These are phyloP conservation scores for Stratiomys singularior DNA, from an alignment of 2,888 invertebrate genomes.

Conservation along the genomic window DNA sequence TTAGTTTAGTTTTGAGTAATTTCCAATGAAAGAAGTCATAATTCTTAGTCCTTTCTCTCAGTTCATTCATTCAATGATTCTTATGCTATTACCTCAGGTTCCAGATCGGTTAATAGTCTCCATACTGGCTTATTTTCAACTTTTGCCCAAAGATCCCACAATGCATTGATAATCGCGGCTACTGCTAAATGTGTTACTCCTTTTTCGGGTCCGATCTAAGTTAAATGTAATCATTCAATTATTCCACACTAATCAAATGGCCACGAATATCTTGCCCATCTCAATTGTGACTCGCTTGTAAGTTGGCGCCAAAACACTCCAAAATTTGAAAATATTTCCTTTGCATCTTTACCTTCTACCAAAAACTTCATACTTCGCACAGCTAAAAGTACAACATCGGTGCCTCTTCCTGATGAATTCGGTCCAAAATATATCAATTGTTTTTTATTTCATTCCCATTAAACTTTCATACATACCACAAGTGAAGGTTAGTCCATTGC, in stretches of 20 bases:
- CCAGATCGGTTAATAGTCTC: slow-evolving; percentile 84
- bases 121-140: slow-evolving; percentile 86
- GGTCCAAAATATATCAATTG: no score
- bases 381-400: slow-evolving; percentile 84
- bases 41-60: no score
- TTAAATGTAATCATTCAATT: slow-evolving; percentile 19
- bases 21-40: no score
- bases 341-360: slow-evolving; percentile 75
- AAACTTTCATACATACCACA: slow-evolving; percentile 64
- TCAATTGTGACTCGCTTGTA: slow-evolving; percentile 87
- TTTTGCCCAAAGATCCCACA: slow-evolving; percentile 94
- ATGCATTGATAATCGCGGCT: slow-evolving; percentile 87
- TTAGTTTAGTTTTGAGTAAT: no score
- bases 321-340: slow-evolving; percentile 81
- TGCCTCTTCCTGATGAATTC: slow-evolving; percentile 75
- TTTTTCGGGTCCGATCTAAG: slow-evolving; percentile 88
- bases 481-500: slow-evolving; percentile 88
- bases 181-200: slow-evolving; percentile 89
- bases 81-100: slow-evolving; percentile 79
- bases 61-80: no score
- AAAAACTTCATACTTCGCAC: slow-evolving; percentile 76
- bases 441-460: no score
- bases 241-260: neutral
- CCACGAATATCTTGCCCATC: slow-evolving; percentile 81
- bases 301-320: slow-evolving; percentile 81